Evolutionary conservation across 1,140 invertebrate genomes (phyloP).

Genomic region (Danaus melanippus): DNA sequence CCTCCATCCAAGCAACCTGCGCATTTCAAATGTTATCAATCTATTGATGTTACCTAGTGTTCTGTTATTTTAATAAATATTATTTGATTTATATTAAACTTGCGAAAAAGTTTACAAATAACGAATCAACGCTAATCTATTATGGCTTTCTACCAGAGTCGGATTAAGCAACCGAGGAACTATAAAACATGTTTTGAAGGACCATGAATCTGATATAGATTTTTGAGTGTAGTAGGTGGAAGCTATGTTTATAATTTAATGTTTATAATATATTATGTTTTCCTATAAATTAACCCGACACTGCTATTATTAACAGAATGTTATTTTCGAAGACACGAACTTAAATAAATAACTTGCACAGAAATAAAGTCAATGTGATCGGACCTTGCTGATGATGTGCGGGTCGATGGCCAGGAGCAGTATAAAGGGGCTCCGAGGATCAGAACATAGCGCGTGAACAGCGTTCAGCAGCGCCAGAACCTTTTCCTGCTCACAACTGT

Average conservation of each 20-base stretch:
- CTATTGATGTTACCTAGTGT: slow-evolving; percentile 14
- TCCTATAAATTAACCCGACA: too few species aligned
- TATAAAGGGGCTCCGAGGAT: slow-evolving; percentile 93
- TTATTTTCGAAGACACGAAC: too few species aligned
- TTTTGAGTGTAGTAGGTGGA: too few species aligned
- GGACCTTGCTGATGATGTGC: slow-evolving; percentile 94
- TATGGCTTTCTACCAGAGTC: too few species aligned
- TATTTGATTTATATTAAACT: background rate
- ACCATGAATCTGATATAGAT: too few species aligned
- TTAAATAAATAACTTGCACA: too few species aligned
- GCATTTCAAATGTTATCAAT: slow-evolving; percentile 46
- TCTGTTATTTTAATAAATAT: slow-evolving; percentile 4
- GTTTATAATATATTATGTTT: background rate
- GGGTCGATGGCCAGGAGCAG: slow-evolving; percentile 96
- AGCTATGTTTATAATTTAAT: too few species aligned
- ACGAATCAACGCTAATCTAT: too few species aligned
- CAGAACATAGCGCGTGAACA: slow-evolving; percentile 94
- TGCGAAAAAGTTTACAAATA: too few species aligned
- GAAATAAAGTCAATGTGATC: background rate
- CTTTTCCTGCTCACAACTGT: slow-evolving; percentile 98
- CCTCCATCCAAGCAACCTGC: slow-evolving; percentile 75
- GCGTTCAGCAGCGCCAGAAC: slow-evolving; percentile 94
- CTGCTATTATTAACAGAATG: too few species aligned
- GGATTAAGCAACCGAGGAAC: too few species aligned
- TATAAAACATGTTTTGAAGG: too few species aligned